A percentile compares a stretch with the other conserved stretches of the same genome.
Evolutionary conservation across 2,113 vertebrate genomes (phyloP).

Genomic region (Pogona vitticeps): DNA sequence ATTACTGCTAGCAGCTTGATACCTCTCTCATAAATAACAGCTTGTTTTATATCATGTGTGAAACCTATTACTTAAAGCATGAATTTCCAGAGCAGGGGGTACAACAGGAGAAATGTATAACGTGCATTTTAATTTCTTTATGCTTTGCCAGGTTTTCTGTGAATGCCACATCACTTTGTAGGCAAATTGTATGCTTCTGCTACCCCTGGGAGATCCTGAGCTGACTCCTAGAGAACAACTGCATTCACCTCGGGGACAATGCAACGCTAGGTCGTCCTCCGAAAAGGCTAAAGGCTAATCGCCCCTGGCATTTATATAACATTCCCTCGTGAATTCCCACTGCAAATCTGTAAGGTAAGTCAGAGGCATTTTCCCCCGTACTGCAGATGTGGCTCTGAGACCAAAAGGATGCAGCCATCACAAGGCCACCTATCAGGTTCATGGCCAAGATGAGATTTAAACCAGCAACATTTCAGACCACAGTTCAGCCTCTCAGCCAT

Average conservation of each 20-base stretch:
- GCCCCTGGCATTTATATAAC: too few species aligned
- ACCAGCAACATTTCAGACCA: background rate
- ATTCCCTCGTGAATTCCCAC: background rate
- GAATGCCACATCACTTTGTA: background rate
- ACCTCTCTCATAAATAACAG: slow-evolving; percentile 37
- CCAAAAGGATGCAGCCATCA: too few species aligned
- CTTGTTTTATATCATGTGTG: slow-evolving; percentile 34
- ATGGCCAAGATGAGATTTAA: background rate
- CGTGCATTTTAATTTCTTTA: background rate
- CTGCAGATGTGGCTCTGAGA: background rate
- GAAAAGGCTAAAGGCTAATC: background rate
- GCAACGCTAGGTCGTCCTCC: background rate
- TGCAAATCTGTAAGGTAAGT: background rate
- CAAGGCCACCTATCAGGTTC: background rate
- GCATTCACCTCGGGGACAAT: background rate
- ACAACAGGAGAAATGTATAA: background rate
- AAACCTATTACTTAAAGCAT: slow-evolving; percentile 2
- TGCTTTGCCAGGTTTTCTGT: background rate
- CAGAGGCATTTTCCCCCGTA: background rate
- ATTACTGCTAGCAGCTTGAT: slow-evolving; percentile 24
- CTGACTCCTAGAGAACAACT: background rate
- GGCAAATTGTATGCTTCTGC: background rate
- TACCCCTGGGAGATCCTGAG: background rate
- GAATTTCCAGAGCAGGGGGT: slow-evolving; percentile 1
- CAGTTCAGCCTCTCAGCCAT: background rate